A percentile compares a stretch with the other conserved stretches of the same genome.
phyloP scores from a whole-genome alignment of 2,888 invertebrate species.

The Perizoma affinitatum region DNA sequence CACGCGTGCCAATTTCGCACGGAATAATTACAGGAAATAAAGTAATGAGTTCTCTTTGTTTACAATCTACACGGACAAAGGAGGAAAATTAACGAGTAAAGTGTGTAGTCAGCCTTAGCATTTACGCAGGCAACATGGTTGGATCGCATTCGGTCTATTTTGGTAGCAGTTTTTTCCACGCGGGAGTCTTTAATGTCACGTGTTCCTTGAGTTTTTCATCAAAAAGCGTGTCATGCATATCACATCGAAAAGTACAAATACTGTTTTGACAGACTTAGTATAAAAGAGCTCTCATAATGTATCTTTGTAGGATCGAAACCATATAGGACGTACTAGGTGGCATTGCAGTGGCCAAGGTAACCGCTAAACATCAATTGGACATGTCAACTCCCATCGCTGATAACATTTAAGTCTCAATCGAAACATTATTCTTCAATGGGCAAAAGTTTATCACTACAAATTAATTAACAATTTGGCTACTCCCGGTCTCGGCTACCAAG shows the following conservation, averaged over 20 bases:
- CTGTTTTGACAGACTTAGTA: no score
- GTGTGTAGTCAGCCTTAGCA: constrained; percentile 22
- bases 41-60: constrained; percentile 36
- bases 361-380: no score
- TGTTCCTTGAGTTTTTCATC: constrained; percentile 3
- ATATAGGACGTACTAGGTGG: no score
- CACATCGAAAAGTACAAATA: background rate
- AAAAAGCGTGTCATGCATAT: constrained; percentile 2
- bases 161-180: constrained; percentile 25
- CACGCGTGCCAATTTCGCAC: constrained; percentile 37
- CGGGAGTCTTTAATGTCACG: constrained; percentile 30
- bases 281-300: no score
- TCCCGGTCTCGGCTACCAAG: no score
- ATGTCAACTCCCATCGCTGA: no score
- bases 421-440: background rate
- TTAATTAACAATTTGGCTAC: background rate
- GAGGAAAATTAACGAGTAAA: constrained; percentile 22
- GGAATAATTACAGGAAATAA: constrained; percentile 39
- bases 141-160: constrained; percentile 23
- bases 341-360: no score
- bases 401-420: background rate
- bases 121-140: constrained; percentile 15
- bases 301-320: no score
- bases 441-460: background rate
- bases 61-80: constrained; percentile 27